A percentile compares a stretch with the other conserved stretches of the same genome.
Conservation (phyloP, 2,888 invertebrate genomes). For the Didymodactylos carnosus region DNA sequence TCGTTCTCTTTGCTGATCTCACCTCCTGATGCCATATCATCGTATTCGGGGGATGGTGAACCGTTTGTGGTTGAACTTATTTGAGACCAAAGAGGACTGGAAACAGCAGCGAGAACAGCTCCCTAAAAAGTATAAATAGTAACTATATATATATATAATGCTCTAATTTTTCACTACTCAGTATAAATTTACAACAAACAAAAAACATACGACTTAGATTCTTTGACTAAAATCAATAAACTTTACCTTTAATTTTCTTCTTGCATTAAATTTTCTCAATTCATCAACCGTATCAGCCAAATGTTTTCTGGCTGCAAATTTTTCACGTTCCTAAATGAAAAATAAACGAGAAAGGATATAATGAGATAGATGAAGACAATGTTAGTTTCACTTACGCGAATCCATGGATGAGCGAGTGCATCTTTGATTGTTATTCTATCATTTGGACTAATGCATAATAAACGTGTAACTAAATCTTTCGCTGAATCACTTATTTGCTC, state of each 20-base stretch:
- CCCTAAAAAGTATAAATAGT: constrained; percentile 21
- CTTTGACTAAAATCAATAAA: background rate
- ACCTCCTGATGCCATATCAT: background rate
- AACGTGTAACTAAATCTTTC: constrained; percentile 75
- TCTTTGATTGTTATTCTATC: constrained; percentile 82
- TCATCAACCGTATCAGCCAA: constrained; percentile 80
- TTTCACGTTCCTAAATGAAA: constrained; percentile 59
- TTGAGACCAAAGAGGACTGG: constrained; percentile 35
- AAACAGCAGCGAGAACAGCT: constrained; percentile 54
- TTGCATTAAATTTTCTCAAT: constrained; percentile 83
- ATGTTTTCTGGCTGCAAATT: constrained; percentile 60
- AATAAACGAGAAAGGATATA: no score
- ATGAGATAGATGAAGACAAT: no score
- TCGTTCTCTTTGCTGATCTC: no score
- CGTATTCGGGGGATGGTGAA: background rate
- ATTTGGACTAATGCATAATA: constrained; percentile 74
- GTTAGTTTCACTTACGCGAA: constrained; percentile 46
- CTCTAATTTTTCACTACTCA: no score
- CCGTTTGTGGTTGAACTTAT: background rate
- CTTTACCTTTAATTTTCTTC: constrained; percentile 48
- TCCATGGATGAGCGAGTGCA: constrained; percentile 86
- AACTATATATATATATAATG: no score
- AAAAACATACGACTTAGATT: background rate
- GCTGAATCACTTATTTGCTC: constrained; percentile 75
- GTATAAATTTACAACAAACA: no score